Evolutionary conservation across 2,797 vertebrate species (phyloP).

Genomic region (Eptatretus atami): DNA sequence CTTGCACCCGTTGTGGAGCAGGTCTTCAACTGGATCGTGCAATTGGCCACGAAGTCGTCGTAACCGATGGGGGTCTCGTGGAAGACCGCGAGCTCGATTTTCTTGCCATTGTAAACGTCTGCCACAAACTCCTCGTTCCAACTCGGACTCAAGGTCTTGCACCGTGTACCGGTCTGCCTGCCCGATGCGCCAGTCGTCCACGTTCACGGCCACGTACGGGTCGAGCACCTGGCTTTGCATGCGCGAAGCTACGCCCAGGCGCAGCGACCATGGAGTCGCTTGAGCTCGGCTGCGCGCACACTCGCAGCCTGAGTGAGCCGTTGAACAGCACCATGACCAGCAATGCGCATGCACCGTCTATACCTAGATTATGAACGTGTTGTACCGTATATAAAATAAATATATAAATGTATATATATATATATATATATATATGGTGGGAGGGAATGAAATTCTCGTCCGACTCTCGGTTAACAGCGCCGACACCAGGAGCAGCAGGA

Average conservation of each 20-base stretch:
- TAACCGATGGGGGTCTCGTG: constrained; percentile 94
- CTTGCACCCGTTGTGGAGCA: constrained; percentile 58
- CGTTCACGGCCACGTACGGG: constrained; percentile 90
- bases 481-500: too few species aligned
- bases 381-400: not conserved
- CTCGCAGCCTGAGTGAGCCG: constrained; percentile 81
- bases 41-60: constrained; percentile 94
- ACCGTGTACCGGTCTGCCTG: constrained; percentile 89
- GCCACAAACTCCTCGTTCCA: constrained; percentile 97
- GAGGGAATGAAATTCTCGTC: too few species aligned
- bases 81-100: constrained; percentile 88
- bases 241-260: constrained; percentile 42
- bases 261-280: constrained; percentile 88
- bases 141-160: constrained; percentile 79
- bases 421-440: too few species aligned
- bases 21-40: constrained; percentile 81
- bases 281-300: constrained; percentile 91
- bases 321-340: constrained; percentile 59
- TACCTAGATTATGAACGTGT: not conserved
- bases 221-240: constrained; percentile 81
- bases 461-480: too few species aligned
- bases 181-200: constrained; percentile 77
- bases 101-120: constrained; percentile 62
- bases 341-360: not conserved
- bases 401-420: too few species aligned